phyloP scores from a whole-genome alignment of 2,797 vertebrate genomes.

The Poecile montanus region DNA sequence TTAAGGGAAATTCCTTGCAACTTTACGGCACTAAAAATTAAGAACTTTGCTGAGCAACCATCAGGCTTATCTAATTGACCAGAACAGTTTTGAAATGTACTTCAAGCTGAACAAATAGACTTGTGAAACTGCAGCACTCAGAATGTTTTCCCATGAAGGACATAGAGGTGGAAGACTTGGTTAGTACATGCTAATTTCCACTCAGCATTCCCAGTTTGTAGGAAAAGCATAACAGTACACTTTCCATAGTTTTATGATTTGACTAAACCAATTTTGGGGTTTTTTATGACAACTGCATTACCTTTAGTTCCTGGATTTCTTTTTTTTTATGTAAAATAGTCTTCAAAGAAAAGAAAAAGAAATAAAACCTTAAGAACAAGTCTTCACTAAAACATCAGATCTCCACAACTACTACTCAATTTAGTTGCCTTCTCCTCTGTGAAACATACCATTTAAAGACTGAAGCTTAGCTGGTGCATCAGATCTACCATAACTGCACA shows the following conservation, averaged over 20 bases:
- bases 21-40: background rate
- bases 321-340: background rate
- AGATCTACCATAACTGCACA: background rate
- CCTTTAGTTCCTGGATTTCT: background rate
- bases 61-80: conserved; percentile 14
- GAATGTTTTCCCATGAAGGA: background rate
- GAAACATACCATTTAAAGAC: background rate
- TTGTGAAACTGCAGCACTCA: background rate
- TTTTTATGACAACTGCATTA: background rate
- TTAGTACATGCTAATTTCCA: background rate
- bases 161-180: background rate
- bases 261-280: background rate
- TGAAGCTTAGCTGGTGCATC: background rate
- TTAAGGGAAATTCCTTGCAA: background rate
- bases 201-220: background rate
- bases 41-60: background rate
- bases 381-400: background rate
- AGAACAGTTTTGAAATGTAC: conserved; percentile 14
- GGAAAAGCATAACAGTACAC: background rate
- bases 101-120: conserved; percentile 20
- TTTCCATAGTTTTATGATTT: background rate
- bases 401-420: background rate
- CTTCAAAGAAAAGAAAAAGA: background rate
- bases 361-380: background rate
- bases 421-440: background rate